phyloP scores from a whole-genome alignment of 2,113 vertebrate genomes.

The Lanius collurio region DNA sequence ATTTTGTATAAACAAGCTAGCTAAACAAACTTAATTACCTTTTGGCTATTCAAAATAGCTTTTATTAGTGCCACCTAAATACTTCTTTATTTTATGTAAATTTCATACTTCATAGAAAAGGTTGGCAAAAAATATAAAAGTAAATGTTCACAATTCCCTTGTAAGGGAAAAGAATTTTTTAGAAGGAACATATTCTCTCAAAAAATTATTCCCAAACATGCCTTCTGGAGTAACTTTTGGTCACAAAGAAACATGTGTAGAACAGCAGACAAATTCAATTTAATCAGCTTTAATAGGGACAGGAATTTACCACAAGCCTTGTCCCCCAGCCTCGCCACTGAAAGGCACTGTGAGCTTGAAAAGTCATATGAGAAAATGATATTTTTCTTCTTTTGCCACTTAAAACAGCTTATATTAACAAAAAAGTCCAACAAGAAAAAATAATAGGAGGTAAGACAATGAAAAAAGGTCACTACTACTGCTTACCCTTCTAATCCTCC shows the following conservation, averaged over 20 bases:
- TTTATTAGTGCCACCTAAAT: background rate
- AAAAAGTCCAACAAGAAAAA: background rate
- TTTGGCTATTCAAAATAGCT: background rate
- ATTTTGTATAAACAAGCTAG: background rate
- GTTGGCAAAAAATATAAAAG: background rate
- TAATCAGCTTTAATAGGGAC: background rate
- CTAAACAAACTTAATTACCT: slow-evolving; percentile 23
- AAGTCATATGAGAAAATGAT: background rate
- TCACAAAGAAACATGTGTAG: background rate
- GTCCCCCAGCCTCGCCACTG: fast-evolving
- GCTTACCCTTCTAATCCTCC: background rate
- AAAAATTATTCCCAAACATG: background rate
- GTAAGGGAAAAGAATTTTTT: background rate
- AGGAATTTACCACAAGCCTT: background rate
- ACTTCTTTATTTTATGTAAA: background rate
- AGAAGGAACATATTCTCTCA: background rate
- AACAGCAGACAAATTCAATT: background rate
- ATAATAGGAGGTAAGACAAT: background rate
- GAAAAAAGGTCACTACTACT: background rate
- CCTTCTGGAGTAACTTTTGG: background rate
- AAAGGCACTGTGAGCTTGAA: background rate
- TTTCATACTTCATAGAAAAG: background rate
- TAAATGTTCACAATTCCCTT: background rate
- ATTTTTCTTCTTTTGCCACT: background rate
- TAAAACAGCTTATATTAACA: background rate